These are phyloP conservation scores for Pristionchus japonicus DNA, from an alignment of 2,888 invertebrate species.

Conservation along the genomic window DNA sequence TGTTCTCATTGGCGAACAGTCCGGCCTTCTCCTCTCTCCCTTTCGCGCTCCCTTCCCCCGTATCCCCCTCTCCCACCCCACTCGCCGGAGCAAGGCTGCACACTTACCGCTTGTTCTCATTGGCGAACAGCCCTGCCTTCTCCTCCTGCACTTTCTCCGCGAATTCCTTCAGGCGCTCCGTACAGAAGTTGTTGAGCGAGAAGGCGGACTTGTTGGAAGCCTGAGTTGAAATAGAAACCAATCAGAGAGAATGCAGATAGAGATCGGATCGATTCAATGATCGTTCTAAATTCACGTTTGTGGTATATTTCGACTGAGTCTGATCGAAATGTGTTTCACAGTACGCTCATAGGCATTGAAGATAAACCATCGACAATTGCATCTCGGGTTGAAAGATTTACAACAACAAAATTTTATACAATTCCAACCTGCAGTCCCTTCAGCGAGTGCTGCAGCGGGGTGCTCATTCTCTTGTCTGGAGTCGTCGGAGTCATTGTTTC, in stretches of 20 bases:
- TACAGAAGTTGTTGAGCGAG: conserved; percentile 68
- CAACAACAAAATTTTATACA: too few species aligned
- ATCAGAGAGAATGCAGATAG: too few species aligned
- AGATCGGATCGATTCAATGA: not conserved
- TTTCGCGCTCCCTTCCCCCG: too few species aligned
- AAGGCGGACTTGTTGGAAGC: conserved; percentile 61
- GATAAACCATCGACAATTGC: too few species aligned
- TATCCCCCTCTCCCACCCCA: too few species aligned
- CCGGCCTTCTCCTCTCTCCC: conserved; percentile 55
- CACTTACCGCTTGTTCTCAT: conserved; percentile 42
- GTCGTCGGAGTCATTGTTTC: conserved; percentile 6
- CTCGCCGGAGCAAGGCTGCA: too few species aligned
- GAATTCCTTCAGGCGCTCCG: conserved; percentile 71
- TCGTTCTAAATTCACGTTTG: too few species aligned
- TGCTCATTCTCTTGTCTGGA: conserved; percentile 10
- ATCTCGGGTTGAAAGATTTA: too few species aligned
- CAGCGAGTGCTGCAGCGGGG: conserved; percentile 9
- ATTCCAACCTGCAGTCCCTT: conserved; percentile 35
- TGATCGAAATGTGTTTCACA: too few species aligned
- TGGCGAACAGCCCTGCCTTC: not conserved
- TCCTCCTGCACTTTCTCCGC: conserved; percentile 67
- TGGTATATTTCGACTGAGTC: too few species aligned
- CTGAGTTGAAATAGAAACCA: too few species aligned
- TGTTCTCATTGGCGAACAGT: not conserved
- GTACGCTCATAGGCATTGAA: too few species aligned